Evolutionary conservation across 23 tunicate genomes (phyloP), one percentile per base, ranked within the genome.

Genomic region (Botrylloides violaceus): DNA sequence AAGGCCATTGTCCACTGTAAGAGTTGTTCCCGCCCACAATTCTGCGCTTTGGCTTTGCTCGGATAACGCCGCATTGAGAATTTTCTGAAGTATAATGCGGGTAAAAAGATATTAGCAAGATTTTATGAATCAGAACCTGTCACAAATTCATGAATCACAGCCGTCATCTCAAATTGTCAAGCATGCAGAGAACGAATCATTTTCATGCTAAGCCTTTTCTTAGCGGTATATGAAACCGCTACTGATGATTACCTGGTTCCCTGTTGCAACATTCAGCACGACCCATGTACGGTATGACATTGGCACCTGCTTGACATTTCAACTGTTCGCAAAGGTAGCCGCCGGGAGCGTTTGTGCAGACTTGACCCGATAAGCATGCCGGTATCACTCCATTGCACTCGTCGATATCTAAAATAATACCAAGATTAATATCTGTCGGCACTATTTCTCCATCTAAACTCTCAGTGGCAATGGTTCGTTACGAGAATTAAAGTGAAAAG

Each of bases 11-110:
- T 19, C 74, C 74, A 20, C 21, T 7, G 23, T 32, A 37, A 19
- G 74, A 68, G 37, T 37, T 22, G n/a, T 68, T 68, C 2, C 74
- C 74, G 6, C 74, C 74, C 1, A 68, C 74, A 37, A 68, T 37
- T 68, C 74, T 38, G 36, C 57, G 30, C 58, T 32, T 56, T 3
- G 35, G 35, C 19, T 6, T 31, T 6, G 1, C 74, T 27, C 65
- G 65, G 29, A 36, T 68, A 37, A 68, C 29, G 4, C 74, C 74
- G 37, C 74, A 68, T 6, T 6, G 26, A 4, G 74, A 53, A 20
- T 36, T 43, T 4, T 24, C 74, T 68, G 74, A 25, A 4, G 25
- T 3, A 4, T 25, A 3, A 63, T 25, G 30, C 64, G 19, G 64
- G 26, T 15, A 0, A 49, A n/a, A n/a, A n/a, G n/a, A n/a, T n/a